Conservation (phyloP, 2,888 invertebrate genomes). For the Xiphydria camelus region DNA sequence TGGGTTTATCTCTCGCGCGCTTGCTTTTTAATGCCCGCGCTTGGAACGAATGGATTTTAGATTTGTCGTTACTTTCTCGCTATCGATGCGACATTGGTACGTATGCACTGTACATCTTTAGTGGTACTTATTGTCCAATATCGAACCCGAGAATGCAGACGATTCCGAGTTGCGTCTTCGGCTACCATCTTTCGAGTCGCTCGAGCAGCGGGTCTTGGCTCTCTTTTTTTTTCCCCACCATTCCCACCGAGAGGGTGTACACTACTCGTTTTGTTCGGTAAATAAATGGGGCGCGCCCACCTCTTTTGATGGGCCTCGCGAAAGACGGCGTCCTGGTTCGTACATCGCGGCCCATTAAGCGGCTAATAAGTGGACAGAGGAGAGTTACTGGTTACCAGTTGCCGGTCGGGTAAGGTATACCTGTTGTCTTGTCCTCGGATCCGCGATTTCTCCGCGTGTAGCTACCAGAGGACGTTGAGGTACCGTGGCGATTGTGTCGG, state of each 20-base stretch:
- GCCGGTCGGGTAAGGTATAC: slow-evolving; percentile 14
- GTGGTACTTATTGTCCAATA: too few relatives aligned
- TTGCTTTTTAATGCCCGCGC: too few relatives aligned
- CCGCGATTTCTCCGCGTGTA: slow-evolving; percentile 1
- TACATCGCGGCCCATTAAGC: slow-evolving; percentile 42
- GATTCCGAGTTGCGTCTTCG: too few relatives aligned
- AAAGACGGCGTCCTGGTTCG: slow-evolving; percentile 20
- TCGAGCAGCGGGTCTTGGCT: too few relatives aligned
- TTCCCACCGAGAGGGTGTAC: slow-evolving; percentile 1
- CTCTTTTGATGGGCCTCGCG: slow-evolving; percentile 35
- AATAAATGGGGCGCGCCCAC: slow-evolving; percentile 36
- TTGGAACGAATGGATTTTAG: too few relatives aligned
- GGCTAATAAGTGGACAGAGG: slow-evolving; percentile 42
- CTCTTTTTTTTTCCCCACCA: too few relatives aligned
- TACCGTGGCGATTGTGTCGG: slow-evolving; percentile 13
- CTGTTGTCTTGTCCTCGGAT: slow-evolving; percentile 3
- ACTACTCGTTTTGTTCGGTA: slow-evolving; percentile 32
- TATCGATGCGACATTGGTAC: too few relatives aligned
- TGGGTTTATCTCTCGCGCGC: too few relatives aligned
- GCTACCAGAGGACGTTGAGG: slow-evolving; percentile 4
- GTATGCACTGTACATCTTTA: too few relatives aligned
- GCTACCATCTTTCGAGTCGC: too few relatives aligned
- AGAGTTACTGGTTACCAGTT: slow-evolving; percentile 33
- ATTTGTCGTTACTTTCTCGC: too few relatives aligned
- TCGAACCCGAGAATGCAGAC: too few relatives aligned